Base-by-base conservation (phyloP, 2,797 vertebrate species). In the Chanos chanos region DNA sequence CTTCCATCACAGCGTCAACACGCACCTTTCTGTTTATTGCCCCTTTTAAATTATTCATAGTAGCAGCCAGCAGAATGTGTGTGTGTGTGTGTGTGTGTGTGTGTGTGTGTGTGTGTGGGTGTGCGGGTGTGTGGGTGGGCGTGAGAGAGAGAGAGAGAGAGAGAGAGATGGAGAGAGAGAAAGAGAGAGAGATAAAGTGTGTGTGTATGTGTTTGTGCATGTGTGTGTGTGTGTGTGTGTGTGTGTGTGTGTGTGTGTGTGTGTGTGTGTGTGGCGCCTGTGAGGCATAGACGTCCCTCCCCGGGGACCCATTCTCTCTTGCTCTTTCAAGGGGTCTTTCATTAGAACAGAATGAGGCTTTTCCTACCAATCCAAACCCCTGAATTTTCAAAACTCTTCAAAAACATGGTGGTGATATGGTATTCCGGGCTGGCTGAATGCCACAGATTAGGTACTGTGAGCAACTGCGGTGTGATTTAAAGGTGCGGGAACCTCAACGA, bases 11-110 rank as follows among this genome's bases (percentile, higher is more conserved):
- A 68, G 24, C 64, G 25, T 64, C 48, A 58, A 70, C 56, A 60
- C 59, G 71, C 65, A 28, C 44, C 63, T 60, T 70, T 74, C 31
- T 15, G 72, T 85, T 85, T 85, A 83, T 80, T 75, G 78, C 36
- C 54, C 68, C n/a, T 39, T 64, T 64, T 87, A 75, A 83, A 87
- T 89, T 81, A 87, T 87, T 85, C 73, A 87, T 66, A 31, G 54
- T 50, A 5, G 40, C 68, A 71, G 74, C 68, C 51, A 61, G 63
- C 49, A 55, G 49, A 70, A 69, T 67, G 57, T 73, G 71, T 62
- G 65, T 72, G 71, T 53, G 49, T 65, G 44, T 64, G 52, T 56
- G 27, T 45, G 25, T 16, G 28, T n/a, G 37, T 15, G 25, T 22
- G 18, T 30, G 36, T 21, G 37, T n/a, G 21, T 19, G 36, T 40